Evolutionary conservation across 2,797 vertebrate species (phyloP), one percentile per base, ranked within the genome.

Genomic region (Ctenopoma kingsleyae): DNA sequence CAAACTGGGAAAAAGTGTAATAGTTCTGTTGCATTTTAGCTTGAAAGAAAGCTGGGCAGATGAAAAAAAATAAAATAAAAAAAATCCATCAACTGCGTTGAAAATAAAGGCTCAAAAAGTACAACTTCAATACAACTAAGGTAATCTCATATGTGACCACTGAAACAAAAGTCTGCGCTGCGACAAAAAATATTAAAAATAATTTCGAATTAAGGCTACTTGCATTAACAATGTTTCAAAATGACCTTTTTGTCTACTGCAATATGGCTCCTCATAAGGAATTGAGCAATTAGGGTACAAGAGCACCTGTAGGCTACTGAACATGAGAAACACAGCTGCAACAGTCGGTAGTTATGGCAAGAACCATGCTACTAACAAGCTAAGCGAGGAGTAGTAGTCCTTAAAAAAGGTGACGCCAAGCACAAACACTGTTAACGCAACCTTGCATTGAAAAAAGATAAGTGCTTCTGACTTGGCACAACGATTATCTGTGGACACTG

Each of bases 21-120:
- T 46, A 62, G 75, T 71, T 54, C 16, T 56, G 38, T 63, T 55
- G 62, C 54, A 79, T 59, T 68, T 23, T 35, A 72, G 59, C 22
- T 66, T 27, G 38, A 51, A 8, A 60, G 10, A 40, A 15, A 52
- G 19, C 67, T 16, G 22, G 47, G 50, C 60, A 30, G 10, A 54
- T 32, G 43, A 50, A 65, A 53, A 13, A 44, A 9, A 36, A 30
- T 2, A 25, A 25, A 2, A 27, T 5, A 27, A 32, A 32, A 32
- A 32, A 5, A 27, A 27, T 27, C 25, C 5, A 43, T 1, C 15
- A 17, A 43, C 15, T 17, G 16, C 6, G 6, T 41, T 41, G 7
- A 17, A 40, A 17, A n/a, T 17, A 43, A 7, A 43, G 16, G 15
- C 13, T 15, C 13, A 38, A 38, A 4, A 38, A 38, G 36, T 12